A percentile compares a stretch with the other conserved stretches of the same genome.
These are phyloP conservation scores for Hypena proboscidalis DNA, from an alignment of 2,888 invertebrate genomes.

Conservation along the genomic window DNA sequence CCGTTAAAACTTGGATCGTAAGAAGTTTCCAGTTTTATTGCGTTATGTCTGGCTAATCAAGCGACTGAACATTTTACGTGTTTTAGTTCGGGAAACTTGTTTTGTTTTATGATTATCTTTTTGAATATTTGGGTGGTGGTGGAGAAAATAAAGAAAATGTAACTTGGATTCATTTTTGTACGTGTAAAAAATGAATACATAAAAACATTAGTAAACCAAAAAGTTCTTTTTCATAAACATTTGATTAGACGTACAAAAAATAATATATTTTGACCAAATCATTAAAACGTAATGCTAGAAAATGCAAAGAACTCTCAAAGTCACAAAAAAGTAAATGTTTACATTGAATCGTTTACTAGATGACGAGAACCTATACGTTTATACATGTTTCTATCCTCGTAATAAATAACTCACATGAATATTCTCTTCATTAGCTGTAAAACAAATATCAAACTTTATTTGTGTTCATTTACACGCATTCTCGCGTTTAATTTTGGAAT, in stretches of 20 bases:
- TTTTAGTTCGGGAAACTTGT: slow-evolving; percentile 1
- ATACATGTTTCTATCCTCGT: neutral
- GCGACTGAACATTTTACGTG: slow-evolving; percentile 19
- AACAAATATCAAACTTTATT: slow-evolving; percentile 24
- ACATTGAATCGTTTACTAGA: too few relatives aligned
- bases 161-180: too few relatives aligned
- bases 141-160: neutral
- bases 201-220: too few relatives aligned
- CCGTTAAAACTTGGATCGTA: slow-evolving; percentile 51
- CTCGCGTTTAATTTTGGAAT: slow-evolving; percentile 15
- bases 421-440: slow-evolving; percentile 23
- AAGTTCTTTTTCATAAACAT: too few relatives aligned
- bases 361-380: too few relatives aligned
- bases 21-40: slow-evolving; percentile 36
- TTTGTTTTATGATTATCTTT: slow-evolving; percentile 5
- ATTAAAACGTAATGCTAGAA: too few relatives aligned
- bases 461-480: slow-evolving; percentile 24
- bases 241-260: too few relatives aligned
- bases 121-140: neutral
- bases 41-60: slow-evolving; percentile 24
- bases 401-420: slow-evolving; percentile 27
- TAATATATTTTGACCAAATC: too few relatives aligned
- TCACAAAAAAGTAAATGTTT: too few relatives aligned
- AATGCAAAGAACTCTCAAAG: too few relatives aligned
- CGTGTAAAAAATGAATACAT: too few relatives aligned